These are phyloP conservation scores for Leguminivora glycinivorella DNA, from an alignment of 1,140 invertebrate species.

Conservation along the genomic window DNA sequence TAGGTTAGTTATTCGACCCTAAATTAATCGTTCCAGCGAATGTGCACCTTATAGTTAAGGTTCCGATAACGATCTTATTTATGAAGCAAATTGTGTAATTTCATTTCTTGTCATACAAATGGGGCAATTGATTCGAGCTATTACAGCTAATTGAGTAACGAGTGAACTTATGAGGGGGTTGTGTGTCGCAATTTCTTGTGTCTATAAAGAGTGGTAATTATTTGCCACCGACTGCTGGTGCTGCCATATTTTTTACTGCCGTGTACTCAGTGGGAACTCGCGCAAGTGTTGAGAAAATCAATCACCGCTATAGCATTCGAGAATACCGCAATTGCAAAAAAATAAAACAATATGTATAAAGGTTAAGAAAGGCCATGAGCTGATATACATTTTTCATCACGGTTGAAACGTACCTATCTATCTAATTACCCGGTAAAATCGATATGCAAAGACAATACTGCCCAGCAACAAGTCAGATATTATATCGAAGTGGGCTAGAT, in stretches of 20 bases:
- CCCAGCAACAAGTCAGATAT: background rate
- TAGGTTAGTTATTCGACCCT: background rate
- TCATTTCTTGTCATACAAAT: conserved; percentile 47
- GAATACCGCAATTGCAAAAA: background rate
- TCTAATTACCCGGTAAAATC: background rate
- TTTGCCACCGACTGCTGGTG: conserved; percentile 37
- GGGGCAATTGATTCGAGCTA: conserved; percentile 52
- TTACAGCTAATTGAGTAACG: conserved; percentile 58
- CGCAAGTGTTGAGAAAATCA: conserved; percentile 63
- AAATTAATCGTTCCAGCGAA: conserved; percentile 3
- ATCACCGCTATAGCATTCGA: conserved; percentile 38
- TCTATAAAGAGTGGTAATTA: conserved; percentile 68
- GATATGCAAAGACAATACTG: background rate
- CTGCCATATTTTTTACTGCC: conserved; percentile 44
- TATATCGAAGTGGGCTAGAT: background rate
- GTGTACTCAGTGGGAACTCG: conserved; percentile 53
- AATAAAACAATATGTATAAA: background rate
- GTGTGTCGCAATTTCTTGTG: conserved; percentile 68
- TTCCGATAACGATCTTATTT: conserved; percentile 22
- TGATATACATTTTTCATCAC: background rate
- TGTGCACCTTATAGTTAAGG: background rate
- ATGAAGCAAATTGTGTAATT: conserved; percentile 31
- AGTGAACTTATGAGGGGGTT: conserved; percentile 48
- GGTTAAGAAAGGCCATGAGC: background rate
- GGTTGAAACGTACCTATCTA: background rate